A percentile compares a stretch with the other conserved stretches of the same genome.
Conservation (phyloP, 1,140 invertebrate genomes). For the Aphelenchoides besseyi region DNA sequence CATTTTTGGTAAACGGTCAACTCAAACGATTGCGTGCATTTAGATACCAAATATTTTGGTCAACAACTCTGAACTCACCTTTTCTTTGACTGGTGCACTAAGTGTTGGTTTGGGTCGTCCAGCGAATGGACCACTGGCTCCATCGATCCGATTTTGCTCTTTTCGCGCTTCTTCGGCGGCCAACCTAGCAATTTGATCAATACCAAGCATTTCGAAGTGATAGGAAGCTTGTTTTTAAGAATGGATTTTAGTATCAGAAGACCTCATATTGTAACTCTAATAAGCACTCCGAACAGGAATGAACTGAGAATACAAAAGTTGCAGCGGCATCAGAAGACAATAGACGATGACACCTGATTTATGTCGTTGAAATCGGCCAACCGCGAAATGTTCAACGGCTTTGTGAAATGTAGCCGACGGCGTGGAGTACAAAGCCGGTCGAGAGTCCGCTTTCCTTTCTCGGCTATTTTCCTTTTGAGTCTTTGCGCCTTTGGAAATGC, state of each 20-base stretch:
- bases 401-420: background rate
- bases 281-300: slow-evolving; percentile 7
- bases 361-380: slow-evolving; percentile 2
- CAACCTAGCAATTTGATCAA: slow-evolving; percentile 62
- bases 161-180: slow-evolving; percentile 62
- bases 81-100: slow-evolving; percentile 49
- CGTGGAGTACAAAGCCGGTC: background rate
- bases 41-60: no score
- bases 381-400: background rate
- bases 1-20: background rate
- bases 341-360: background rate
- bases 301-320: background rate
- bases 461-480: background rate
- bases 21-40: background rate
- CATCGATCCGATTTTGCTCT: slow-evolving; percentile 52
- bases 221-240: background rate
- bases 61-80: no score
- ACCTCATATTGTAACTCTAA: background rate
- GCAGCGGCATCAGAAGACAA: background rate
- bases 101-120: slow-evolving; percentile 33
- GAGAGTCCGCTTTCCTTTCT: background rate
- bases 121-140: slow-evolving; percentile 25
- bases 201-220: slow-evolving; percentile 51
- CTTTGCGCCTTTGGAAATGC: slow-evolving; percentile 3
- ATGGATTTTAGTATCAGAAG: background rate